A percentile compares a stretch with the other conserved stretches of the same genome.
phyloP scores from a whole-genome alignment of 2,797 vertebrate genomes.

The Ctenopoma multispine region DNA sequence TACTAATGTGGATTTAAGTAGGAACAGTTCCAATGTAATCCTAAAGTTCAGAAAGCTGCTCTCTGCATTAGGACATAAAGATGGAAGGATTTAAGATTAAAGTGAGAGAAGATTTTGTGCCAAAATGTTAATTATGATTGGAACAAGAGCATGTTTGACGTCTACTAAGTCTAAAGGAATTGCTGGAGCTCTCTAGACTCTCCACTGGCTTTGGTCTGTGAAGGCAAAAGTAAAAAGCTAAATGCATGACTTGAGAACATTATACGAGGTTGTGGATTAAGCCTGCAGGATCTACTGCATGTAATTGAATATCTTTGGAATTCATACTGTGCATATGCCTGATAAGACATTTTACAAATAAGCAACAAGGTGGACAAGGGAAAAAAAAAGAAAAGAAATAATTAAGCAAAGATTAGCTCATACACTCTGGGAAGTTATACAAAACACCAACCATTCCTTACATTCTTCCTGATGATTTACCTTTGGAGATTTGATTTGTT shows the following conservation, averaged over 20 bases:
- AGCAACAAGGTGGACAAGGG: too few species aligned
- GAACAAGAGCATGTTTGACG: conserved; percentile 21
- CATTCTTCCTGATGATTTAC: neutral
- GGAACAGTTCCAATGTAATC: conserved; percentile 1
- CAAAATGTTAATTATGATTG: conserved; percentile 19
- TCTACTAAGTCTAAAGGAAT: conserved; percentile 31
- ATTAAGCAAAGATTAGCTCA: too few species aligned
- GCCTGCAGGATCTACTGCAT: neutral
- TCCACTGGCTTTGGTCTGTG: neutral
- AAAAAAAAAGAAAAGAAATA: too few species aligned
- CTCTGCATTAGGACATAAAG: conserved; percentile 21
- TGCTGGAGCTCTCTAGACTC: conserved; percentile 27
- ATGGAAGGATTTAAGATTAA: conserved; percentile 43
- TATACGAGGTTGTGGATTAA: neutral
- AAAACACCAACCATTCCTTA: neutral
- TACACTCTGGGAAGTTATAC: too few species aligned
- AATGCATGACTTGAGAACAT: neutral
- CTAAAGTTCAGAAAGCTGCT: conserved; percentile 15
- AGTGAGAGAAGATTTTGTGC: conserved; percentile 35
- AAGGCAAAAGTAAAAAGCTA: neutral
- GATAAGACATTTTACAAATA: too few species aligned
- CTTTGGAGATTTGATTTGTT: neutral
- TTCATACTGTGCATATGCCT: too few species aligned
- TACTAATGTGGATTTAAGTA: neutral
- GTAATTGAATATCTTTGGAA: neutral